Evolutionary conservation across 1,140 invertebrate genomes (phyloP).

Genomic region (Teleogryllus occipitalis): DNA sequence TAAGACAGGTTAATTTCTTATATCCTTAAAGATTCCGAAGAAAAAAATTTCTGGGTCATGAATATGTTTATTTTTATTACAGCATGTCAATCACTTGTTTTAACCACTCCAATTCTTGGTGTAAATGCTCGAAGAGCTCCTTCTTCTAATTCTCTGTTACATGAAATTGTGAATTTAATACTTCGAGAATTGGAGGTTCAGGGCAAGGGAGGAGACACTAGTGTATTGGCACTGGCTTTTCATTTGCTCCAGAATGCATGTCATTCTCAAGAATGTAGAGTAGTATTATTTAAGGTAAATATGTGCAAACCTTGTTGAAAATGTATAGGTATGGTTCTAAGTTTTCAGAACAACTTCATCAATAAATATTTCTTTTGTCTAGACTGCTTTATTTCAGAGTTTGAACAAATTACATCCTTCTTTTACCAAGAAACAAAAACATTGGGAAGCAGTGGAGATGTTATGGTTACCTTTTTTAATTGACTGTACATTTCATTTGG

Average conservation of each 20-base stretch:
- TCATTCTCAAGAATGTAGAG: conserved; percentile 41
- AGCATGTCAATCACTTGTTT: conserved; percentile 42
- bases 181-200: conserved; percentile 42
- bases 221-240: conserved; percentile 38
- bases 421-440: conserved; percentile 35
- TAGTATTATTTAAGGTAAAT: conserved; percentile 43
- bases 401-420: conserved; percentile 37
- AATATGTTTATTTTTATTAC: conserved; percentile 20
- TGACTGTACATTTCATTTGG: conserved; percentile 36
- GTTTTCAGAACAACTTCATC: not conserved
- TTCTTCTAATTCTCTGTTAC: conserved; percentile 41
- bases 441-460: conserved; percentile 34
- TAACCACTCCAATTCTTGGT: conserved; percentile 44
- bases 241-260: conserved; percentile 41
- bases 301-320: not conserved
- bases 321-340: not conserved
- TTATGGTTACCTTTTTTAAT: conserved; percentile 42
- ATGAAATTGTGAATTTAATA: conserved; percentile 39
- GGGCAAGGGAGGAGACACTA: conserved; percentile 36
- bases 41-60: not conserved
- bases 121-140: conserved; percentile 42
- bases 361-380: not conserved
- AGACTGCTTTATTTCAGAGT: conserved; percentile 36
- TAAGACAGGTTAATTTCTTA: too few relatives aligned
- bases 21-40: not conserved